Base-by-base conservation (phyloP, 2,113 vertebrate species). In the Ploceus nigricollis region DNA sequence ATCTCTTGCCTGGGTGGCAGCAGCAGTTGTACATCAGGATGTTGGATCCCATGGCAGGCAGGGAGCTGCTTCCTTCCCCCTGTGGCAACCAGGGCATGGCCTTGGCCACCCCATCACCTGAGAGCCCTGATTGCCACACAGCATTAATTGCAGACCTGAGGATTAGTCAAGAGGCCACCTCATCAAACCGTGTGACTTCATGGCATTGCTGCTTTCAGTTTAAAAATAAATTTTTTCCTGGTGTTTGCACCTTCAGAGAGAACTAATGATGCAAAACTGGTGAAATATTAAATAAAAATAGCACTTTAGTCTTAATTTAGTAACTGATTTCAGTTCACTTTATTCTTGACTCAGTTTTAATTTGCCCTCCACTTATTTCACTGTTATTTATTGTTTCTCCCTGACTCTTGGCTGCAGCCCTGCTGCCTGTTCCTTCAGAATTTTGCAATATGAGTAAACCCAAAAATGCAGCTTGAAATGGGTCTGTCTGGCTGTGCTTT, bases 181-280 rank as follows among this genome's bases (percentile, higher is more conserved):
- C 40, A 7, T 21, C 24, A 33, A 37, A 51, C 60, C 28, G 1
- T 11, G 50, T 27, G 45, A 50, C 35, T 69, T 27, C n/a, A 19
- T 3, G 14, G 13, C 30, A 21, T 13, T 15, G 21, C 10, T 75
- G 30, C 51, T 82, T 73, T 63, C 83, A 13, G 23, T 33, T 92
- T 11, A 42, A 53, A 63, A 64, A 25, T 2, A 8, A 1, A 1
- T 1, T n/a, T 68, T 54, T 40, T 27, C 28, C 13, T n/a, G 24
- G 3, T 20, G 11, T 25, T 57, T 2, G 25, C 12, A 31, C 48
- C 54, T 80, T 83, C 28, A 25, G 45, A 69, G 57, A 57, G 63
- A 56, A 86, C 64, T 18, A 40, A 31, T 37, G 24, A 42, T 8
- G 35, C 10, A 63, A 70, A 87, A 10, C 8, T 9, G 39, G 14